phyloP scores from a whole-genome alignment of 2,113 vertebrate genomes.

The Mola mola region DNA sequence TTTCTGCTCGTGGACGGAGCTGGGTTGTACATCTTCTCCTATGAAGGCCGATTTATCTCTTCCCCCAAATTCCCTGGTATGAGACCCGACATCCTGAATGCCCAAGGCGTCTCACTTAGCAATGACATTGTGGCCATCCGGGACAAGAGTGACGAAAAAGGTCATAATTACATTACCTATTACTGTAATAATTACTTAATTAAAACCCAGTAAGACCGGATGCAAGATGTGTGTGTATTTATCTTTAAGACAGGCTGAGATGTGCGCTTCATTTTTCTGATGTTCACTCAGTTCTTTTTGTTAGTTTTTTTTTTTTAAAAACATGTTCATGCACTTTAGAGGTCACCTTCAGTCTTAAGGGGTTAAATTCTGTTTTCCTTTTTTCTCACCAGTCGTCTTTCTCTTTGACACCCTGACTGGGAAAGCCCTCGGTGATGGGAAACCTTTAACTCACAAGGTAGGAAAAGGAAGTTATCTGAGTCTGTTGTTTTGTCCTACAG shows the following conservation, averaged over 20 bases:
- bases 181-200: too few relatives aligned
- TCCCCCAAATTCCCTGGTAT: conserved; percentile 91
- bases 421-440: conserved; percentile 91
- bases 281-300: too few relatives aligned
- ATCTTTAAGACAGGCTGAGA: too few relatives aligned
- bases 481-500: background rate
- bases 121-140: conserved; percentile 91
- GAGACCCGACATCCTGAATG: conserved; percentile 90
- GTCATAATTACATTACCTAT: too few relatives aligned
- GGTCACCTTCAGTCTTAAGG: too few relatives aligned
- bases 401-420: conserved; percentile 93
- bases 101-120: conserved; percentile 90
- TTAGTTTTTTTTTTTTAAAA: too few relatives aligned
- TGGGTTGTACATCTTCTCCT: conserved; percentile 92
- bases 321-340: too few relatives aligned
- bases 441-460: conserved; percentile 92
- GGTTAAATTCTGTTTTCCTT: too few relatives aligned
- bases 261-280: too few relatives aligned
- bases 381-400: conserved; percentile 84
- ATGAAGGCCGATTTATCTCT: conserved; percentile 93
- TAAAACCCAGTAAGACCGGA: too few relatives aligned
- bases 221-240: too few relatives aligned
- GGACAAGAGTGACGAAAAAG: conserved; percentile 92
- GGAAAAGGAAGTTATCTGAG: background rate
- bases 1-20: conserved; percentile 94